phyloP scores from a whole-genome alignment of 2,888 invertebrate species.

The Aspidapion aeneum region DNA sequence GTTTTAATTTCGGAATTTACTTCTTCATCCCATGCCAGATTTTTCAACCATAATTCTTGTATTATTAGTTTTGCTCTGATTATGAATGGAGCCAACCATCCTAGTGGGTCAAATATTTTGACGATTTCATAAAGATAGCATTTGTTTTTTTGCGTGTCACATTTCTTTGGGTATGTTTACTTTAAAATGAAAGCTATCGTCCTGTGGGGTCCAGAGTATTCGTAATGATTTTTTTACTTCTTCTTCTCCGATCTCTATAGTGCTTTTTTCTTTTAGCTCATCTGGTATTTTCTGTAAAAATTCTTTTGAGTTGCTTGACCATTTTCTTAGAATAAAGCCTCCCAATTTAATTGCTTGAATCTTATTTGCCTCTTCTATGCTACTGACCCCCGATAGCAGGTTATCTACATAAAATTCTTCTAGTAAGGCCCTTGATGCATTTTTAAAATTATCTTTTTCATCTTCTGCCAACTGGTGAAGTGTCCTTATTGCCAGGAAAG shows the following conservation, averaged over 20 bases:
- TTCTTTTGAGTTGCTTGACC: conserved; percentile 1
- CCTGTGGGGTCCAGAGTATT: too few relatives aligned
- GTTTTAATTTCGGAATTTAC: too few relatives aligned
- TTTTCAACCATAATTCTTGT: too few relatives aligned
- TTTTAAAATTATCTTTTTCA: neutral
- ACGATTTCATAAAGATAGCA: too few relatives aligned
- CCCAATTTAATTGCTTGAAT: neutral
- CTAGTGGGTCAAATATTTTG: too few relatives aligned
- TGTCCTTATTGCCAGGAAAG: neutral
- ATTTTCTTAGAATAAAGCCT: conserved; percentile 4
- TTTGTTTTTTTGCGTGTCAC: too few relatives aligned
- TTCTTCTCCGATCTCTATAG: neutral
- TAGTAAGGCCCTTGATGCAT: neutral
- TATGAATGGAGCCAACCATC: too few relatives aligned
- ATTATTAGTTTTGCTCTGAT: too few relatives aligned
- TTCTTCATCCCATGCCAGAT: too few relatives aligned
- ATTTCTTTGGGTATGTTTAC: too few relatives aligned
- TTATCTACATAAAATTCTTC: conserved; percentile 3
- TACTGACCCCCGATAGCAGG: neutral
- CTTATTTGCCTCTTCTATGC: neutral
- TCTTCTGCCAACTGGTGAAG: neutral
- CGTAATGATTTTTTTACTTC: too few relatives aligned
- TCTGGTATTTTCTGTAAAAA: conserved; percentile 1
- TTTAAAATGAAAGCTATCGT: too few relatives aligned
- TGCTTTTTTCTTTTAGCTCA: conserved; percentile 1